Evolutionary conservation across 2,113 vertebrate species (phyloP).

Genomic region (Centrocercus urophasianus): DNA sequence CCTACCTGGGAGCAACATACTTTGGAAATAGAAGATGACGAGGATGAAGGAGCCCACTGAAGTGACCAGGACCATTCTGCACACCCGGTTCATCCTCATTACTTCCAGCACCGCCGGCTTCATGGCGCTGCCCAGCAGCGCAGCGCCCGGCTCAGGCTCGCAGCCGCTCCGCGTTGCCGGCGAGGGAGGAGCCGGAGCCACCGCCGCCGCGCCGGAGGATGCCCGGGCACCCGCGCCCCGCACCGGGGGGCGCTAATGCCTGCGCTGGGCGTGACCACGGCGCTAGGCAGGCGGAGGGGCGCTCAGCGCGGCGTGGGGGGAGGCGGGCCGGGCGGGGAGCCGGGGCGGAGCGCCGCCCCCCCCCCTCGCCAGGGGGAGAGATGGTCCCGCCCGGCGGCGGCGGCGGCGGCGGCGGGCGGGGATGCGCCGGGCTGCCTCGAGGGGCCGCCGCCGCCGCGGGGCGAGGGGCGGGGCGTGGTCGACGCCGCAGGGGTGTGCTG

Average conservation of each 20-base stretch:
- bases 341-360: conserved; percentile 29
- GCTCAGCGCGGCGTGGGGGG: background rate
- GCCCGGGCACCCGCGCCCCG: conserved; percentile 17
- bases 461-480: background rate
- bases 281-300: conserved; percentile 37
- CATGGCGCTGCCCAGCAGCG: conserved; percentile 79
- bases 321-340: conserved; percentile 16
- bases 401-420: background rate
- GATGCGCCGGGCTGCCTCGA: conserved; percentile 43
- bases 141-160: background rate
- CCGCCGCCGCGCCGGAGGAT: conserved; percentile 31
- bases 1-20: conserved; percentile 99
- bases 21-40: conserved; percentile 99
- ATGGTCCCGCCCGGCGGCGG: conserved; percentile 75
- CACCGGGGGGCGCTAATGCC: conserved; percentile 65
- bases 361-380: conserved; percentile 21
- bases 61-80: conserved; percentile 95
- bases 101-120: conserved; percentile 91
- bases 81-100: conserved; percentile 95
- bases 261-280: conserved; percentile 65
- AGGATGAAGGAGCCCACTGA: conserved; percentile 96
- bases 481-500: background rate
- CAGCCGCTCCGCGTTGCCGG: no score
- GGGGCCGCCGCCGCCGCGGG: conserved; percentile 68
- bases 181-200: background rate